A percentile compares a stretch with the other conserved stretches of the same genome.
These are phyloP conservation scores for Dermatemys mawii DNA, from an alignment of 2,113 vertebrate genomes.

Conservation along the genomic window DNA sequence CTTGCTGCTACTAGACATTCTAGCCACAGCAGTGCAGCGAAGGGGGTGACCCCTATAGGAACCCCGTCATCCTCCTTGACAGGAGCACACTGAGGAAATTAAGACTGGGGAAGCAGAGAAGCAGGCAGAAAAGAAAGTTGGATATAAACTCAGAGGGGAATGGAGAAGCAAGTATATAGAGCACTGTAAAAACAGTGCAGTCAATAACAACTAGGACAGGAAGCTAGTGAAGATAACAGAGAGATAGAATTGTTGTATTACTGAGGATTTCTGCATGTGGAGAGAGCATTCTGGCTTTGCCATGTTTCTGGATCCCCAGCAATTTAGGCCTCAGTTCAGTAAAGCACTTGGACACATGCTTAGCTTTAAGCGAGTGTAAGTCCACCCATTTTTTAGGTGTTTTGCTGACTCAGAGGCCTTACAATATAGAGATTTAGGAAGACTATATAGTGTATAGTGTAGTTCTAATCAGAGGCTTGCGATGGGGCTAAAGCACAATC, in stretches of 20 bases:
- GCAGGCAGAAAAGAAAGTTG: not conserved
- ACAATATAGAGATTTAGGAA: conserved; percentile 18
- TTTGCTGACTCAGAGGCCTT: conserved; percentile 5
- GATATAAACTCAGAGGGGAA: not conserved
- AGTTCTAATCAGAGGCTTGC: not conserved
- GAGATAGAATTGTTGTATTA: not conserved
- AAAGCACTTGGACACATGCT: not conserved
- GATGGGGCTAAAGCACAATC: not conserved
- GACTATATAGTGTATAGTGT: not conserved
- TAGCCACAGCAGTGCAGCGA: not conserved
- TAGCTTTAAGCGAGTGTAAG: not conserved
- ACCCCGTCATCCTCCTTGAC: not conserved
- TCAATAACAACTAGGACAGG: not conserved
- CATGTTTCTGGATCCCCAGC: not conserved
- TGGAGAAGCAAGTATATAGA: not conserved
- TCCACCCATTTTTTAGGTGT: conserved; percentile 9
- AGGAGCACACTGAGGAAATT: not conserved
- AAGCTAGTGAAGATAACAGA: not conserved
- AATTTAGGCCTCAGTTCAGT: not conserved
- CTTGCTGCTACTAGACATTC: not conserved
- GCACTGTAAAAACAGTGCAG: not conserved
- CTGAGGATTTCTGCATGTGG: not conserved
- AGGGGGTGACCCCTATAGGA: not conserved
- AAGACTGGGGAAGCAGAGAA: not conserved
- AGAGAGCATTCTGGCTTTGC: not conserved